These are phyloP conservation scores for Psammodynastes pulverulentus DNA, from an alignment of 2,113 vertebrate genomes.

Conservation along the genomic window DNA sequence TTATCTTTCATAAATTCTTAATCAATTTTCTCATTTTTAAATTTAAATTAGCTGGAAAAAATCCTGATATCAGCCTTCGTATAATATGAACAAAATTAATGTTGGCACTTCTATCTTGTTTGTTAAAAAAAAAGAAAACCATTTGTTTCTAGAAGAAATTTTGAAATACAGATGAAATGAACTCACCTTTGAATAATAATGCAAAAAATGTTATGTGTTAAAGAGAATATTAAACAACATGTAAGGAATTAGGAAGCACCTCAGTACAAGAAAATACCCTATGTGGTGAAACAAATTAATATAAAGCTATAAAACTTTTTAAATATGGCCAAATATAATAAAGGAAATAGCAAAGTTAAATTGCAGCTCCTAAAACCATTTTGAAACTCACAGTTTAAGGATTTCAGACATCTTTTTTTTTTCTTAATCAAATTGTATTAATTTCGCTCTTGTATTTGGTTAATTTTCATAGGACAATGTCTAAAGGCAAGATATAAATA, in stretches of 20 bases:
- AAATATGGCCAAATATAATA: constrained; percentile 43
- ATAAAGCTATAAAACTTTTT: constrained; percentile 56
- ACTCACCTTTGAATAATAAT: constrained; percentile 48
- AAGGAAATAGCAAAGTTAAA: constrained; percentile 38
- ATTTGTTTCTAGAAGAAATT: constrained; percentile 55
- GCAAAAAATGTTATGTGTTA: constrained; percentile 57
- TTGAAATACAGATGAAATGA: constrained; percentile 63
- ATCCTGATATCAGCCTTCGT: background rate
- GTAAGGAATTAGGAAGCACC: constrained; percentile 62
- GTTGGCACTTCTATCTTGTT: constrained; percentile 24
- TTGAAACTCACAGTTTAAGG: constrained; percentile 17
- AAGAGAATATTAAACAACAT: constrained; percentile 67
- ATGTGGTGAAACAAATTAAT: constrained; percentile 61
- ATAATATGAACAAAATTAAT: background rate
- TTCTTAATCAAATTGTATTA: constrained; percentile 10
- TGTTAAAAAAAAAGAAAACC: constrained; percentile 31
- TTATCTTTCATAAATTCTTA: constrained; percentile 3
- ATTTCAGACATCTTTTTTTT: constrained; percentile 20
- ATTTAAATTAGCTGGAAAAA: constrained; percentile 5
- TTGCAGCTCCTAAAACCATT: constrained; percentile 31
- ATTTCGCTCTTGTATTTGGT: background rate
- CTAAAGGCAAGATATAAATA: background rate
- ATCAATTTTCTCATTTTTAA: background rate
- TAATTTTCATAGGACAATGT: background rate
- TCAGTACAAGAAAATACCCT: constrained; percentile 60